Evolutionary conservation across 2,888 invertebrate species (phyloP).

Genomic region (Nomada ruficornis): DNA sequence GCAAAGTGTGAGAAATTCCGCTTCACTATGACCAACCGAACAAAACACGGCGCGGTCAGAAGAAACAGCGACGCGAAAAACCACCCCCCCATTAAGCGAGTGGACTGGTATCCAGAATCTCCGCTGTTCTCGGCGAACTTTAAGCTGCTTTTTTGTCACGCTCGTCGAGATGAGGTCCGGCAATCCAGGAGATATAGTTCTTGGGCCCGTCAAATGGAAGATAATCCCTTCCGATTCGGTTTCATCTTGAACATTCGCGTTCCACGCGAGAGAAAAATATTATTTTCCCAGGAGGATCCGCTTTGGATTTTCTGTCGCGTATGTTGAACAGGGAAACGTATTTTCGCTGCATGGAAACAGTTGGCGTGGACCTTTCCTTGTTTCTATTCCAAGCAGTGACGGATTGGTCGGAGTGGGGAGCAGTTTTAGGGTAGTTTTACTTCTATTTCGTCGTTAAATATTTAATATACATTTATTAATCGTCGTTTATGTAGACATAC

Average conservation of each 20-base stretch:
- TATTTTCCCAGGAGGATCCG: neutral
- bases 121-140: slow-evolving; percentile 24
- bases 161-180: neutral
- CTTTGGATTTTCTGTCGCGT: neutral
- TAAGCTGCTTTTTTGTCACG: slow-evolving; percentile 28
- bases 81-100: slow-evolving; percentile 9
- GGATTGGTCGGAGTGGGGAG: neutral
- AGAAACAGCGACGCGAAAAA: slow-evolving; percentile 17
- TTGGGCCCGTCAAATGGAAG: slow-evolving; percentile 46
- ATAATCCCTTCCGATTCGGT: slow-evolving; percentile 26
- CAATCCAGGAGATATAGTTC: slow-evolving; percentile 23
- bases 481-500: too few relatives aligned
- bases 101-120: neutral
- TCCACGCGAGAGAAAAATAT: slow-evolving; percentile 21
- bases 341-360: neutral
- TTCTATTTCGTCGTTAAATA: too few relatives aligned
- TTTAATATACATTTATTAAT: too few relatives aligned
- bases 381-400: neutral
- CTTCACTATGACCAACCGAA: too few relatives aligned
- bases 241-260: slow-evolving; percentile 6
- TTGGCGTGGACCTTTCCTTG: too few relatives aligned
- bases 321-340: neutral
- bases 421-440: too few relatives aligned
- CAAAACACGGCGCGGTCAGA: neutral
- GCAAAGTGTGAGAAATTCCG: too few relatives aligned